phyloP scores from a whole-genome alignment of 1,140 invertebrate genomes.

The Battus philenor region DNA sequence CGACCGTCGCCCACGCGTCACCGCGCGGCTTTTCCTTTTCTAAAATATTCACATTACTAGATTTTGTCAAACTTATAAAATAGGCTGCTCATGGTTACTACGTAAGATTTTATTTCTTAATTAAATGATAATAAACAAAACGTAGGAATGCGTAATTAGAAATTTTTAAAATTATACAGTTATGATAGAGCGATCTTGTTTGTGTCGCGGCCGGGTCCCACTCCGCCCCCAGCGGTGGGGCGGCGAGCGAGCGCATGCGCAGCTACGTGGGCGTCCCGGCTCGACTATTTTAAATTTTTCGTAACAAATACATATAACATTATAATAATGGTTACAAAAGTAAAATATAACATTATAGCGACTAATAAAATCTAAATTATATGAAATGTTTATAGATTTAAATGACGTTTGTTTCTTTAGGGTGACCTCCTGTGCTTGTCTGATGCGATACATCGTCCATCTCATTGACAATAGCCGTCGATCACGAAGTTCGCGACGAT shows the following conservation, averaged over 20 bases:
- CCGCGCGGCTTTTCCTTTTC: constrained; percentile 63
- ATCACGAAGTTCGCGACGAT: constrained; percentile 54
- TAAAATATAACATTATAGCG: constrained; percentile 75
- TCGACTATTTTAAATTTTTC: constrained; percentile 58
- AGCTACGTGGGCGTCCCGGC: constrained; percentile 42
- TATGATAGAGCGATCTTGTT: constrained; percentile 66
- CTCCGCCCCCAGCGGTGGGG: constrained; percentile 15
- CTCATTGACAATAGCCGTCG: constrained; percentile 68
- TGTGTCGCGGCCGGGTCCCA: constrained; percentile 31
- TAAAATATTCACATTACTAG: constrained; percentile 68
- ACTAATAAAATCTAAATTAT: constrained; percentile 75
- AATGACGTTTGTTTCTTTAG: constrained; percentile 71
- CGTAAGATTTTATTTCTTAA: constrained; percentile 75
- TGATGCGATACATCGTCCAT: constrained; percentile 53
- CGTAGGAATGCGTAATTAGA: constrained; percentile 74
- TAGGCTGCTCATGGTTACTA: constrained; percentile 72
- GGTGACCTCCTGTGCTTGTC: constrained; percentile 67
- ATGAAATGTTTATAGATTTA: constrained; percentile 76
- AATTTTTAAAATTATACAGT: constrained; percentile 76
- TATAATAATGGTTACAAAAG: constrained; percentile 73
- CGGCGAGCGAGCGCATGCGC: constrained; percentile 19
- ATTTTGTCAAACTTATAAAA: constrained; percentile 72
- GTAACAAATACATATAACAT: constrained; percentile 74
- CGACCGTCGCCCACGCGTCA: constrained; percentile 23
- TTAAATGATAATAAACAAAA: constrained; percentile 74